Conservation (phyloP, 2,113 vertebrate genomes). For the Chamaea fasciata region DNA sequence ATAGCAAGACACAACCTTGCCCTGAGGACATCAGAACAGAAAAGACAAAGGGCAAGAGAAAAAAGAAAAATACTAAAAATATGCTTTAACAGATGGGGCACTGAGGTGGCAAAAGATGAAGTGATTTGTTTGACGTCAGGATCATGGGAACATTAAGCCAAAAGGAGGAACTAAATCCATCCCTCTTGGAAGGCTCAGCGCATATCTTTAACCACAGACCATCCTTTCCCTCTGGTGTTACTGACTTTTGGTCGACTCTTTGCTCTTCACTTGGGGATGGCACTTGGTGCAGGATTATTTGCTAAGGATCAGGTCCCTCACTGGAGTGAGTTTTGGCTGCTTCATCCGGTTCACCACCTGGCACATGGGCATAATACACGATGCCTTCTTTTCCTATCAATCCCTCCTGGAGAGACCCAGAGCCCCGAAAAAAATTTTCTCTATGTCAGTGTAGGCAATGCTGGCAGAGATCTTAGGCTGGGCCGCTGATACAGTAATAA, state of each 20-base stretch:
- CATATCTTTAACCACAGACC: slow-evolving; percentile 14
- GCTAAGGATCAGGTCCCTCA: background rate
- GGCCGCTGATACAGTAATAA: background rate
- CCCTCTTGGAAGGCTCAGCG: slow-evolving; percentile 14
- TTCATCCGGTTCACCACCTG: background rate
- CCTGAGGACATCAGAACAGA: background rate
- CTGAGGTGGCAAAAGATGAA: slow-evolving; percentile 42
- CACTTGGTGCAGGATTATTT: background rate
- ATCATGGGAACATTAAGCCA: background rate
- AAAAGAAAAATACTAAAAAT: background rate
- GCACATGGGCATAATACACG: background rate
- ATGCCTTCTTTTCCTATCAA: background rate
- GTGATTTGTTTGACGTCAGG: slow-evolving; percentile 12
- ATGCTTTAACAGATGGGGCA: background rate
- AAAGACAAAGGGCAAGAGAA: background rate
- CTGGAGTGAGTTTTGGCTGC: background rate
- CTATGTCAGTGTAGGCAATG: background rate
- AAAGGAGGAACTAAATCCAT: background rate
- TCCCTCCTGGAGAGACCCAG: background rate
- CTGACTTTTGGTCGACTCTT: background rate
- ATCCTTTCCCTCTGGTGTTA: background rate
- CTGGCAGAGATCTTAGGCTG: background rate
- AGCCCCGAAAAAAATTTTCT: background rate
- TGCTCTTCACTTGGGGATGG: background rate
- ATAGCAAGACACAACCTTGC: background rate